Percentiles rank a stretch among this genome's conserved stretches.
Evolutionary conservation across 2,797 vertebrate genomes (phyloP).

Genomic region (Carcharodon carcharias): DNA sequence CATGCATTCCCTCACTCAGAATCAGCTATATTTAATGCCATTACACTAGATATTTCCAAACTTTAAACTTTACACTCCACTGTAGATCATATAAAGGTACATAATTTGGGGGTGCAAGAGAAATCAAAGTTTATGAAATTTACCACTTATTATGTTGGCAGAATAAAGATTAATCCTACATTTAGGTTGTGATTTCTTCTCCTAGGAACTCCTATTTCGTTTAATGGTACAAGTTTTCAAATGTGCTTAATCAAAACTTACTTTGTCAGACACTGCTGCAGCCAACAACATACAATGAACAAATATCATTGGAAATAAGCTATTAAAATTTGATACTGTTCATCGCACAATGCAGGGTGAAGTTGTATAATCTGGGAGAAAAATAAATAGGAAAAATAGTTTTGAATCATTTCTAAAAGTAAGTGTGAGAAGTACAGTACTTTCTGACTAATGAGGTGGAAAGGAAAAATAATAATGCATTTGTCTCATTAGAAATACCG

Average conservation of each 20-base stretch:
- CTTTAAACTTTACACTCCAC: not conserved
- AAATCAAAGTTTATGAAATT: not conserved
- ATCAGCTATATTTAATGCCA: not conserved
- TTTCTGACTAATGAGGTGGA: not conserved
- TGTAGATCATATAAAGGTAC: not conserved
- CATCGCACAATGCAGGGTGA: not conserved
- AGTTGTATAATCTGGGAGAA: not conserved
- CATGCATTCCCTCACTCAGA: not conserved
- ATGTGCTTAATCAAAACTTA: not conserved
- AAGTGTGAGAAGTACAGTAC: not conserved
- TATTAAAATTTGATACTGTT: not conserved
- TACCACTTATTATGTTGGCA: not conserved
- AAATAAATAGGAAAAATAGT: not conserved
- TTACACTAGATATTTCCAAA: not conserved
- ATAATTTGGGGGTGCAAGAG: not conserved
- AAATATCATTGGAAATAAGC: not conserved
- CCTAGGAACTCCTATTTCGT: not conserved
- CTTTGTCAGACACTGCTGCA: not conserved
- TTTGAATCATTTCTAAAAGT: not conserved
- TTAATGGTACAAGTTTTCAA: not conserved
- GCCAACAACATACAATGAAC: not conserved
- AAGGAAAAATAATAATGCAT: constrained; percentile 21
- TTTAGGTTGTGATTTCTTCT: not conserved
- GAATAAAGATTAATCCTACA: not conserved
- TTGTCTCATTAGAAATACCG: constrained; percentile 24